Conservation (phyloP, 37 sponge, comb jelly and placozoan species). For the Ephydatia muelleri region DNA sequence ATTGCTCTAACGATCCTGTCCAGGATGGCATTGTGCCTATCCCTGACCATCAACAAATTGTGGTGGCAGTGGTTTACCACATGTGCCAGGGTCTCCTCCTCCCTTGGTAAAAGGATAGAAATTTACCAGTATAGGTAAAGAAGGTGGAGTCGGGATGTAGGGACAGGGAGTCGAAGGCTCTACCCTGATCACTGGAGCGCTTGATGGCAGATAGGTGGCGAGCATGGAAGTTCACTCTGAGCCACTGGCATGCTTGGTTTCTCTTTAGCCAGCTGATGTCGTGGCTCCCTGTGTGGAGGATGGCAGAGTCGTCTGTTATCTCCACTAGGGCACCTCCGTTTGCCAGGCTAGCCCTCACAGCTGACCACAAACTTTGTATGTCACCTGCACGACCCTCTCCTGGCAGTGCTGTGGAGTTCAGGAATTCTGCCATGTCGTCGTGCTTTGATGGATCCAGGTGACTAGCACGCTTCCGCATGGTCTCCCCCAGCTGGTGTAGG, state of each 20-base stretch:
- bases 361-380: not conserved
- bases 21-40: too few species aligned
- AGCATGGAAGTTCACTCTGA: not conserved
- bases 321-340: not conserved
- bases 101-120: too few species aligned
- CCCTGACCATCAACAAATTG: too few species aligned
- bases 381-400: not conserved
- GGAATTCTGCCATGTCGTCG: not conserved
- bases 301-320: not conserved
- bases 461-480: not conserved
- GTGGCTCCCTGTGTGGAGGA: not conserved
- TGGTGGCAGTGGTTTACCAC: too few species aligned
- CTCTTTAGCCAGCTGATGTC: not conserved
- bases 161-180: not conserved
- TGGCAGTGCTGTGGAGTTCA: not conserved
- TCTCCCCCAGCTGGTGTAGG: not conserved
- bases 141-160: slow-evolving; percentile 21
- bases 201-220: not conserved
- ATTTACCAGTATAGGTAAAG: slow-evolving; percentile 9
- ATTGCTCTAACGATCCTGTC: too few species aligned
- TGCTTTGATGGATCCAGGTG: not conserved
- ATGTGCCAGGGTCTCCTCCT: too few species aligned
- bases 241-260: not conserved
- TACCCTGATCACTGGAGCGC: too few species aligned
- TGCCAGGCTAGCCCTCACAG: too few species aligned